These are phyloP conservation scores for Periplaneta americana DNA, from an alignment of 1,140 invertebrate genomes.

Conservation along the genomic window DNA sequence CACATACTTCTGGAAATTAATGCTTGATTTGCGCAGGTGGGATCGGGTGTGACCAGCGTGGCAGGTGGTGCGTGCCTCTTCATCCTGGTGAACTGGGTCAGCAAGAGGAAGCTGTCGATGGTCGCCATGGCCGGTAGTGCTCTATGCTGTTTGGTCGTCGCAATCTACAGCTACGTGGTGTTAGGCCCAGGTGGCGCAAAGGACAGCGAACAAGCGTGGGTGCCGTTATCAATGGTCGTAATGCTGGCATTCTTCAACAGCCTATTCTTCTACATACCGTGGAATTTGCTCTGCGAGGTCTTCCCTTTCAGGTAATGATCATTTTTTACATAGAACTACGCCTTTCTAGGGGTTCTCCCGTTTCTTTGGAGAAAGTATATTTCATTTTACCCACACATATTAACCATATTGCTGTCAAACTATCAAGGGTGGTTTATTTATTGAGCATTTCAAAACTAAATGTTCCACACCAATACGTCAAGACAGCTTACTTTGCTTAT, in stretches of 20 bases:
- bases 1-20: too few species aligned
- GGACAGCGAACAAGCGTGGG: slow-evolving; percentile 19
- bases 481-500: too few species aligned
- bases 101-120: slow-evolving; percentile 34
- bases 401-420: too few species aligned
- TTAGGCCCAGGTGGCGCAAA: slow-evolving; percentile 5
- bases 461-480: too few species aligned
- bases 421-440: too few species aligned
- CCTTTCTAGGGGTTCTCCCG: too few species aligned
- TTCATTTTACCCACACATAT: too few species aligned
- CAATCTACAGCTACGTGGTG: slow-evolving; percentile 23
- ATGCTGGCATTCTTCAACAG: slow-evolving; percentile 21
- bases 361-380: too few species aligned
- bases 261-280: slow-evolving; percentile 32
- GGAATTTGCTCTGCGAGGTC: slow-evolving; percentile 45
- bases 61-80: slow-evolving; percentile 30
- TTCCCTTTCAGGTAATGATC: slow-evolving; percentile 39
- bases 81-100: slow-evolving; percentile 48
- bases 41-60: slow-evolving; percentile 37
- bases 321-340: too few species aligned
- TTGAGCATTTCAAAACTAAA: too few species aligned
- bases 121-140: slow-evolving; percentile 30
- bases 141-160: slow-evolving; percentile 22
- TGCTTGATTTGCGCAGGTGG: slow-evolving; percentile 34
- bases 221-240: slow-evolving; percentile 24